Base-by-base conservation (phyloP, 2,797 vertebrate genomes). In the Crenuchus spilurus region DNA sequence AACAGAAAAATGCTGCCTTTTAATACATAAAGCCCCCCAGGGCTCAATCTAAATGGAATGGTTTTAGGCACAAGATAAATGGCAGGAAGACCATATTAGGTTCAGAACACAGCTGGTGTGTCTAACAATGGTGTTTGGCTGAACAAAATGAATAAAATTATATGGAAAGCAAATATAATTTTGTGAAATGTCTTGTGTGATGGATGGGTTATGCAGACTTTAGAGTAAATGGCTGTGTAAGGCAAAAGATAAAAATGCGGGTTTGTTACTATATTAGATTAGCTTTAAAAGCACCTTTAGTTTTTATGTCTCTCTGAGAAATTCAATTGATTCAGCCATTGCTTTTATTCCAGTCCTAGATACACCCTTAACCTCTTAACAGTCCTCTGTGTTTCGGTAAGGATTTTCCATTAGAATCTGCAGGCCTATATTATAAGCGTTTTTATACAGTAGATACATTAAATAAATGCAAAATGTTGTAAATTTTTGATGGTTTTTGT, bases 161-260 rank as follows among this genome's bases (percentile, higher is more conserved):
- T 42, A 24, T 5, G 4, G 42, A 51, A 65, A 41, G 33, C 37
- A 24, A 69, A 55, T 76, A 54, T 51, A 33, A 72, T 41, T 51
- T 13, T 24, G 42, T 42, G 26, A 55, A 54, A 52, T 75, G 57
- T 72, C 61, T 26, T n/a, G 13, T 10, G n/a, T 66, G 75, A 76
- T 72, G 48, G 68, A 58, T 71, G 52, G 26, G 24, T 5, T 76
- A 35, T 28, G 20, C 31, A 41, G 48, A 39, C 58, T 64, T 76
- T 39, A 64, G 57, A 57, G 39, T 30, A 76, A 70, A 70, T 28
- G 31, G 11, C 22, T 57, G 22, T 31, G 39, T 46, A 54, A 58
- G 30, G 41, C 22, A 68, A n/a, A 52, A 24, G 18, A n/a, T 11
- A 49, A 31, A 8, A 35, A 74, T 10, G 11, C 54, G 10, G 33